These are phyloP conservation scores for Chymomyza fuscimana DNA, from an alignment of 2,888 invertebrate genomes.

Conservation along the genomic window DNA sequence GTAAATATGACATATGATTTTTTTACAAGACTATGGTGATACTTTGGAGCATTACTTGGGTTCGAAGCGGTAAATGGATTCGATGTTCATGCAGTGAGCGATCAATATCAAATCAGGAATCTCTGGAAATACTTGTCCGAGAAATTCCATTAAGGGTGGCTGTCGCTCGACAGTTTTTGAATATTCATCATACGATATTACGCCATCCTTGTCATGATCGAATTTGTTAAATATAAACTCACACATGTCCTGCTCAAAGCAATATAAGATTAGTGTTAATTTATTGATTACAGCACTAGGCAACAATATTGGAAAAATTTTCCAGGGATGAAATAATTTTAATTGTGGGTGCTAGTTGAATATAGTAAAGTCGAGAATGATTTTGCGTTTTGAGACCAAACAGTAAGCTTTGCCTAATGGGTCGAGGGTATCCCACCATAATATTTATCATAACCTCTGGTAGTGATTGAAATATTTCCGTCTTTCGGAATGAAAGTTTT, in stretches of 20 bases:
- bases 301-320: too few relatives aligned
- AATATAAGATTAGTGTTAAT: too few relatives aligned
- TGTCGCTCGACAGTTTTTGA: slow-evolving; percentile 83
- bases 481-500: too few relatives aligned
- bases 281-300: too few relatives aligned
- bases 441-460: too few relatives aligned
- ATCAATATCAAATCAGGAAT: slow-evolving; percentile 69
- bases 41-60: background rate
- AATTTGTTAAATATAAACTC: slow-evolving; percentile 87
- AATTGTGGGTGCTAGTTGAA: too few relatives aligned
- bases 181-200: slow-evolving; percentile 83
- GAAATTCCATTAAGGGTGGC: slow-evolving; percentile 85
- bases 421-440: too few relatives aligned
- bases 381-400: too few relatives aligned
- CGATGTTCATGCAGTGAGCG: slow-evolving; percentile 73
- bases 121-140: slow-evolving; percentile 87
- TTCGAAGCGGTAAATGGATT: slow-evolving; percentile 31
- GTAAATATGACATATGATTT: background rate
- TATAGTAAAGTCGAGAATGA: too few relatives aligned
- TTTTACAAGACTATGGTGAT: background rate
- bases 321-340: too few relatives aligned
- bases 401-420: too few relatives aligned
- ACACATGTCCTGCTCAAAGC: slow-evolving; percentile 83
- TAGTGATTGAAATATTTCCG: too few relatives aligned
- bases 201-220: slow-evolving; percentile 87